Base-by-base conservation (phyloP, 2,113 vertebrate species). In the Hemibagrus wyckioides region DNA sequence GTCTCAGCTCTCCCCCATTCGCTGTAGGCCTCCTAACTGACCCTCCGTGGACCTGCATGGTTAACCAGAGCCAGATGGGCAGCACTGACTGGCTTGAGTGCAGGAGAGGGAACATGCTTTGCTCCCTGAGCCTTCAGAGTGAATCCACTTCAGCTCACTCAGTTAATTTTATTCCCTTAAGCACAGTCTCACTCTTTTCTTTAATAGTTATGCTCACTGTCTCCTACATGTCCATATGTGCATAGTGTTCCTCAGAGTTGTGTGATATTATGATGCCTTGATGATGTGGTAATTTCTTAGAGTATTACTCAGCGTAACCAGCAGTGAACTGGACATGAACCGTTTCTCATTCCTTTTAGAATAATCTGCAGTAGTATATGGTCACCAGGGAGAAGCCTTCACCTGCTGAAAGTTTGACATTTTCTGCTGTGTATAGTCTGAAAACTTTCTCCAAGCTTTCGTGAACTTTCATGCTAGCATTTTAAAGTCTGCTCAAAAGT, bases 11-110 rank as follows among this genome's bases (percentile, higher is more conserved):
- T 85, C 84, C 80, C 80, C 87, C 44, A 36, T 41, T 89, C 57
- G 28, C 83, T 83, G 73, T 41, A 67, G 87, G 57, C 86, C 82
- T 54, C 36, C 73, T 75, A 3, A 54, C 52, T 77, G 80, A 90
- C 89, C 85, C 84, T 82, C 54, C 67, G 36, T 85, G 85, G 88
- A 88, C 82, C 63, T 82, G 84, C 30, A 67, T 71, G 81, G 56
- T 86, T 91, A 89, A 90, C 85, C 63, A 67, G 36, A 82, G 82
- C 88, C 91, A 91, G 90, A 91, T 92, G 90, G 82, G 9, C 33
- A 80, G 41, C 86, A 75, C 81, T 80, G 83, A 84, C 85, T 87
- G 71, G 23, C 73, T 80, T 3, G 6, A 59, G 44, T 50, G 67
- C 48, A 73, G 33, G 19, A 39, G 15, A n/a, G 33, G 19, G 48